phyloP scores from a whole-genome alignment of 2,888 invertebrate genomes.

The Nebria brevicollis region DNA sequence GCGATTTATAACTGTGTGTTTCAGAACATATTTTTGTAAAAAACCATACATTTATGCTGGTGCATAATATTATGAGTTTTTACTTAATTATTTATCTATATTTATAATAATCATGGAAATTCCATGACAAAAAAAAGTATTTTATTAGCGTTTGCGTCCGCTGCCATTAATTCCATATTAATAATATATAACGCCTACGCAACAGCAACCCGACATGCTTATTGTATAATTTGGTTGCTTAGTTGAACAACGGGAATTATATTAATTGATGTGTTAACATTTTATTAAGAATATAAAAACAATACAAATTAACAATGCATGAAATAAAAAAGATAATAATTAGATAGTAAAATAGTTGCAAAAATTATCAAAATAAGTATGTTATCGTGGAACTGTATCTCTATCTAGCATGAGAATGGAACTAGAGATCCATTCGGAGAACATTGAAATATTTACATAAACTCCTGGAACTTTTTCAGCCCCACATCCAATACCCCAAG shows the following conservation, averaged over 20 bases:
- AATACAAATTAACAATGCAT: neutral
- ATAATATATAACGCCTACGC: too few species aligned
- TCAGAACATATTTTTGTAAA: neutral
- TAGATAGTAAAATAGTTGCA: neutral
- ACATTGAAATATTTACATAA: slow-evolving; percentile 74
- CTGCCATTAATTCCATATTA: too few species aligned
- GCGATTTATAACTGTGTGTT: neutral
- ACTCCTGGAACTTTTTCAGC: slow-evolving; percentile 75
- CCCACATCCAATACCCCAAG: slow-evolving; percentile 87
- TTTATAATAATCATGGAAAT: too few species aligned
- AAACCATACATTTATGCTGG: too few species aligned
- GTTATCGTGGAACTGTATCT: slow-evolving; percentile 48
- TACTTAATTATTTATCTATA: too few species aligned
- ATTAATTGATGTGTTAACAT: too few species aligned
- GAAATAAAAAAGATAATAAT: neutral
- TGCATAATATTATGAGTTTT: too few species aligned
- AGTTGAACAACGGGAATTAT: too few species aligned
- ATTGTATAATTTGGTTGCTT: too few species aligned
- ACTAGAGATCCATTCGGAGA: slow-evolving; percentile 73
- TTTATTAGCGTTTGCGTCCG: too few species aligned
- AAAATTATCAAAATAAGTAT: neutral
- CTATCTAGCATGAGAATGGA: slow-evolving; percentile 52
- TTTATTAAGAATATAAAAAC: neutral
- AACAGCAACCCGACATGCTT: too few species aligned
- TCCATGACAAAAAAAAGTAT: too few species aligned